Evolutionary conservation across 1,140 invertebrate species (phyloP).

Genomic region (Drosophila watanabei): DNA sequence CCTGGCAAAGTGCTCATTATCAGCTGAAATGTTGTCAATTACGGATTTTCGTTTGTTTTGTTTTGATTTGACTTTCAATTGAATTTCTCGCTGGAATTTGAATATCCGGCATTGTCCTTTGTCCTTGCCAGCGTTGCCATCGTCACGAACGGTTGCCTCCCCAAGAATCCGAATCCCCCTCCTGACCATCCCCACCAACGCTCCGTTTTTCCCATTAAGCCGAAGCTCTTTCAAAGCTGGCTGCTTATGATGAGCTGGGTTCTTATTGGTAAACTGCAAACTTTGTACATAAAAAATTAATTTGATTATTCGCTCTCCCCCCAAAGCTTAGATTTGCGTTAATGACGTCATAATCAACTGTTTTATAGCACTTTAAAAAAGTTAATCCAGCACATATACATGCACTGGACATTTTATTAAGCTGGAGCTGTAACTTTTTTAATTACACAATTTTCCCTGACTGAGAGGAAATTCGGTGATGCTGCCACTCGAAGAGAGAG

Average conservation of each 20-base stretch:
- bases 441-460: slow-evolving; percentile 53
- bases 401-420: slow-evolving; percentile 33
- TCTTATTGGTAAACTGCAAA: slow-evolving; percentile 74
- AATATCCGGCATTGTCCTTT: slow-evolving; percentile 62
- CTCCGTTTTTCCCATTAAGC: slow-evolving; percentile 46
- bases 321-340: slow-evolving; percentile 69
- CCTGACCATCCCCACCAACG: neutral
- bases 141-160: slow-evolving; percentile 48
- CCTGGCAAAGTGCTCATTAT: slow-evolving; percentile 71
- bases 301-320: slow-evolving; percentile 67
- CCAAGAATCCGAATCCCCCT: slow-evolving; percentile 18
- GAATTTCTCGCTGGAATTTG: slow-evolving; percentile 76
- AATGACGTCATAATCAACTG: slow-evolving; percentile 81
- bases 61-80: slow-evolving; percentile 82
- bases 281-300: slow-evolving; percentile 82
- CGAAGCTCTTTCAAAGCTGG: slow-evolving; percentile 36
- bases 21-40: slow-evolving; percentile 81
- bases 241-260: slow-evolving; percentile 68
- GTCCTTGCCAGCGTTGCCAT: slow-evolving; percentile 43
- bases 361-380: slow-evolving; percentile 80
- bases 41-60: slow-evolving; percentile 76
- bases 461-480: neutral
- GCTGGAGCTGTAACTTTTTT: slow-evolving; percentile 63
- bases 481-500: neutral
- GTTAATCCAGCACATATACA: slow-evolving; percentile 50